Evolutionary conservation across 2,113 vertebrate species (phyloP).

Genomic region (Atractosteus spatula): DNA sequence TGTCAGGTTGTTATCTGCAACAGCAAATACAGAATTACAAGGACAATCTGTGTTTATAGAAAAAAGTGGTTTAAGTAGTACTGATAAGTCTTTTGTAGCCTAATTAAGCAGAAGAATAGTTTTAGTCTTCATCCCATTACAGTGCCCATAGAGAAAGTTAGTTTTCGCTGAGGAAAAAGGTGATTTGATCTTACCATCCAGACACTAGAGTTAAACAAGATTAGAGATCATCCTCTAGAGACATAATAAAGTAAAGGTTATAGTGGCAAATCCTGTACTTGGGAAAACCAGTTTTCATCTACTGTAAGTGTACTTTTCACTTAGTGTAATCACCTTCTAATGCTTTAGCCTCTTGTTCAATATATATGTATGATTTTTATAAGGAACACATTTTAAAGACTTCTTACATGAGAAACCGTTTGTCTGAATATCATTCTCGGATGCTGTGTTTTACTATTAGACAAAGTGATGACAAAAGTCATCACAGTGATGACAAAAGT

Average conservation of each 20-base stretch:
- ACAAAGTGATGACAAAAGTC: no score
- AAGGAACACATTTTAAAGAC: background rate
- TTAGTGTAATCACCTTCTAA: background rate
- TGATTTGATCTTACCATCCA: background rate
- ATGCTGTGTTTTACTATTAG: no score
- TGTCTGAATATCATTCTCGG: no score
- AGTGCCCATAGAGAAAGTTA: conserved; percentile 7
- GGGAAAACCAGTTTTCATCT: conserved; percentile 10
- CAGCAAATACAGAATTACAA: background rate
- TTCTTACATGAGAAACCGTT: no score
- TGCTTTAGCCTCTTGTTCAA: background rate
- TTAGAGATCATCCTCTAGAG: conserved; percentile 36
- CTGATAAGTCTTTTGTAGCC: background rate
- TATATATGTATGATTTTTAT: background rate
- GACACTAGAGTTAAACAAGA: conserved; percentile 27
- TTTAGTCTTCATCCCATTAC: background rate
- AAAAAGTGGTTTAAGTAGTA: background rate
- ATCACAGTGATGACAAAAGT: no score
- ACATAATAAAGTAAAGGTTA: conserved; percentile 40
- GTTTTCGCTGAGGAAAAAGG: conserved; percentile 24
- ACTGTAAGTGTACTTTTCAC: conserved; percentile 1
- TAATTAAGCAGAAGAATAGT: no score
- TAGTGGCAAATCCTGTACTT: conserved; percentile 34
- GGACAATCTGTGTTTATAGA: background rate
- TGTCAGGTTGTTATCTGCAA: background rate